A percentile compares a stretch with the other conserved stretches of the same genome.
Conservation (phyloP, 2,797 vertebrate genomes). For the Chrysocyon brachyurus region DNA sequence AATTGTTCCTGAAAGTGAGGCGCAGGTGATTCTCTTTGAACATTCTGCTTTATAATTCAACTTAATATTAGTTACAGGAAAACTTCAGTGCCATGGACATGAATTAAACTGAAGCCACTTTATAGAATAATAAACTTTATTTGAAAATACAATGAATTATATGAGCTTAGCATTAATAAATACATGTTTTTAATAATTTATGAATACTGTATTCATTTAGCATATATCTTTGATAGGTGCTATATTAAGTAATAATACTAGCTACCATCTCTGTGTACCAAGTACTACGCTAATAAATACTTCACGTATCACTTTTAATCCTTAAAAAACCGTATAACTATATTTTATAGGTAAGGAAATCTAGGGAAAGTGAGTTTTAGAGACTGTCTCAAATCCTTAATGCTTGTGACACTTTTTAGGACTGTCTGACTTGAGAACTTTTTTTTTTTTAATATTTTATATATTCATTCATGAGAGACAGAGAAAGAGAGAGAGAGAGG, state of each 20-base stretch:
- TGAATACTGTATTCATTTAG: constrained; percentile 74
- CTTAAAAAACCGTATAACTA: not conserved
- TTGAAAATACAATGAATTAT: constrained; percentile 70
- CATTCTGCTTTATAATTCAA: constrained; percentile 89
- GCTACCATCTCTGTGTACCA: constrained; percentile 17
- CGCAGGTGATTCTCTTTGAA: constrained; percentile 92
- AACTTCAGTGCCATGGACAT: constrained; percentile 12
- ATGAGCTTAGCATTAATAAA: constrained; percentile 78
- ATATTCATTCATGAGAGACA: too few relatives aligned
- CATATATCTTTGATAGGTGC: constrained; percentile 34
- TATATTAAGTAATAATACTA: constrained; percentile 44
- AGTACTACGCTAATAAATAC: constrained; percentile 36
- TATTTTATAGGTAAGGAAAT: constrained; percentile 50
- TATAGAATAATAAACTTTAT: constrained; percentile 57
- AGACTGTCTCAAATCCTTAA: not conserved
- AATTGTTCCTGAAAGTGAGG: constrained; percentile 87
- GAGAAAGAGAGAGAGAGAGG: too few relatives aligned
- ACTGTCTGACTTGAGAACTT: not conserved
- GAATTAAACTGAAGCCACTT: constrained; percentile 53
- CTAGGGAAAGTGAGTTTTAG: not conserved
- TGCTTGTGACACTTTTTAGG: not conserved
- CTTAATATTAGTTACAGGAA: constrained; percentile 27
- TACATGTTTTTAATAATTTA: constrained; percentile 66
- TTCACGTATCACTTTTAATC: constrained; percentile 44
- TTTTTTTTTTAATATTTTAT: too few relatives aligned